phyloP scores from a whole-genome alignment of 2,113 vertebrate genomes.

The Pantherophis guttatus region DNA sequence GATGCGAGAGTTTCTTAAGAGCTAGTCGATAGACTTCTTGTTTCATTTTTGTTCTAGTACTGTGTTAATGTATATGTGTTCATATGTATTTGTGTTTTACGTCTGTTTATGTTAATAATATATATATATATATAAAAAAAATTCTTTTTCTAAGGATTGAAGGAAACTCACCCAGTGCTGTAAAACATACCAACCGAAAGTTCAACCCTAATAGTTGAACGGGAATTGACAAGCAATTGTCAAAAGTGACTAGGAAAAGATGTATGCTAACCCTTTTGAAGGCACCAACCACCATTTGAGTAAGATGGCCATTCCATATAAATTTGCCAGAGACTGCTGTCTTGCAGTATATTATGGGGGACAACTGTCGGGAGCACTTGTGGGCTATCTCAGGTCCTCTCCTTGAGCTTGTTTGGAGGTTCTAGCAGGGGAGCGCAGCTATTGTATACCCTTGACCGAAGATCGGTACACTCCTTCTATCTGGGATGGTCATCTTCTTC shows the following conservation, averaged over 20 bases:
- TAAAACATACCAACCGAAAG: background rate
- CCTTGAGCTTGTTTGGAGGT: background rate
- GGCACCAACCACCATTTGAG: background rate
- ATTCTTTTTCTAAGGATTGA: background rate
- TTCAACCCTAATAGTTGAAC: background rate
- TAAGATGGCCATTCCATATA: background rate
- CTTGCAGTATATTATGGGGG: background rate
- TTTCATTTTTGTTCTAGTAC: too few species aligned
- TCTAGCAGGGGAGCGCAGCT: too few species aligned
- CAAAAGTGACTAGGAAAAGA: background rate
- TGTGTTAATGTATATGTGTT: too few species aligned
- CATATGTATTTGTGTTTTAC: too few species aligned
- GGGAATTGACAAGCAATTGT: background rate
- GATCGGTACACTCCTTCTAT: too few species aligned
- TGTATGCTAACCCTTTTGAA: background rate
- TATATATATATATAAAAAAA: background rate
- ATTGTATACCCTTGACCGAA: too few species aligned
- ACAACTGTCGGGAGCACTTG: background rate
- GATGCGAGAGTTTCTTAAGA: too few species aligned
- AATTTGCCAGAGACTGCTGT: background rate
- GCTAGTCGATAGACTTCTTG: too few species aligned
- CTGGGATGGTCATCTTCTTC: too few species aligned
- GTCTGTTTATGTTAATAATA: too few species aligned
- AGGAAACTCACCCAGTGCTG: background rate
- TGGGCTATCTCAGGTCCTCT: background rate